Evolutionary conservation across 2,113 vertebrate species (phyloP), one percentile per base, ranked within the genome.

Genomic region (Tetraodon nigroviridis): DNA sequence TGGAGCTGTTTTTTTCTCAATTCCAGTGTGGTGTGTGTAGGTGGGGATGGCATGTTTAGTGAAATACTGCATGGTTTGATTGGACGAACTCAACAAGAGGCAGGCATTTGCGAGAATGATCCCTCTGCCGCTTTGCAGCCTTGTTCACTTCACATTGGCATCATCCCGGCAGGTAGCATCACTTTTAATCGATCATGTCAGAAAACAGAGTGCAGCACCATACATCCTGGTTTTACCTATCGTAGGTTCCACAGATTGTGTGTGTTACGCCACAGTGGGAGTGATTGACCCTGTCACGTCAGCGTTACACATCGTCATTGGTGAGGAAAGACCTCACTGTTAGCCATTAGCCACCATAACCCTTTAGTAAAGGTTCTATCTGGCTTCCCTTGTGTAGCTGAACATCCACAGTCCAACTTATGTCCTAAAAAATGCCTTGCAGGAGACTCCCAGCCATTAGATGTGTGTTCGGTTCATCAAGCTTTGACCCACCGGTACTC

Each of bases 391-490:
- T 49, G 18, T 8, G 7, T 29, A 6, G 6, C 27, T 14, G 24
- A 48, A 2, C 27, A n/a, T 65, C 1, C 20, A 46, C 3, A 46
- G 0, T 16, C 17, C 2, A 16, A 17, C 4, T 50, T 5, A 12
- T 12, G 8, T 37, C 32, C 32, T 37, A 37, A 37, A 60, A 19
- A 55, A 69, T 49, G 1, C 54, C 54, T 60, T 63, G n/a, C 78
- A 93, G 92, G 92, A 71, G 92, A 93, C 77, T 92, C 89, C 45
- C 92, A 93, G 79, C 90, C 92, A 51, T 64, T 93, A 78, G 92
- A 93, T n/a, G 92, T 93, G 19, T 91, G 91, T 63, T 90, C 90
- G 27, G 90, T 92, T 32, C 87, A 92, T 61, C 83, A 93, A 20
- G 49, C 64, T 0, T 79, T 80, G 8, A 55, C 79, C 24, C 79